Evolutionary conservation across 2,888 invertebrate species (phyloP).

Genomic region (Cephus sareptanus): DNA sequence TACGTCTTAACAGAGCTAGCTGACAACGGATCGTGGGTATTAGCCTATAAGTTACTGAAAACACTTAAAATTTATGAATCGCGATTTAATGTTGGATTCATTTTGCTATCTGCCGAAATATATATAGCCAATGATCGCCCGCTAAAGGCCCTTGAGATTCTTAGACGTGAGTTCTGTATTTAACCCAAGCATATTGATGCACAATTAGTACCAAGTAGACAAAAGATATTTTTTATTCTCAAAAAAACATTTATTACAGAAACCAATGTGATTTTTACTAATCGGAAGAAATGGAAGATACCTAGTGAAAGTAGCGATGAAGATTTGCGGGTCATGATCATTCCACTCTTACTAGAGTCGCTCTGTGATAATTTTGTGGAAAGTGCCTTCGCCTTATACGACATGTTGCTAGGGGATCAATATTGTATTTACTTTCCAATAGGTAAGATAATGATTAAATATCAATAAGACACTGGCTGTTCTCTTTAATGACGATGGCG

Average conservation of each 20-base stretch:
- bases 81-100: slow-evolving; percentile 34
- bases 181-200: background rate
- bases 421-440: slow-evolving; percentile 41
- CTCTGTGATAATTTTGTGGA: slow-evolving; percentile 35
- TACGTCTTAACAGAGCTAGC: slow-evolving; percentile 42
- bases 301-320: slow-evolving; percentile 32
- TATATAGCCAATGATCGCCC: slow-evolving; percentile 51
- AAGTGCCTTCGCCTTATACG: slow-evolving; percentile 42
- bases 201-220: background rate
- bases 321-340: slow-evolving; percentile 34
- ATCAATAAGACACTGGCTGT: background rate
- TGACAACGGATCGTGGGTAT: slow-evolving; percentile 43
- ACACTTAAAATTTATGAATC: slow-evolving; percentile 32
- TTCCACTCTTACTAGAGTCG: slow-evolving; percentile 42
- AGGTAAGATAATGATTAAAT: slow-evolving; percentile 38
- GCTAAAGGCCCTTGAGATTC: slow-evolving; percentile 44
- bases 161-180: slow-evolving; percentile 48
- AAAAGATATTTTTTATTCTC: slow-evolving; percentile 16
- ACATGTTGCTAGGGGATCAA: slow-evolving; percentile 47
- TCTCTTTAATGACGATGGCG: background rate
- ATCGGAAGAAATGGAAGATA: slow-evolving; percentile 41
- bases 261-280: slow-evolving; percentile 37
- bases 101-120: slow-evolving; percentile 49
- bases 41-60: slow-evolving; percentile 45
- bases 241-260: slow-evolving; percentile 35